These are phyloP conservation scores for Columba janthina DNA, from an alignment of 2,113 vertebrate genomes.

Conservation along the genomic window DNA sequence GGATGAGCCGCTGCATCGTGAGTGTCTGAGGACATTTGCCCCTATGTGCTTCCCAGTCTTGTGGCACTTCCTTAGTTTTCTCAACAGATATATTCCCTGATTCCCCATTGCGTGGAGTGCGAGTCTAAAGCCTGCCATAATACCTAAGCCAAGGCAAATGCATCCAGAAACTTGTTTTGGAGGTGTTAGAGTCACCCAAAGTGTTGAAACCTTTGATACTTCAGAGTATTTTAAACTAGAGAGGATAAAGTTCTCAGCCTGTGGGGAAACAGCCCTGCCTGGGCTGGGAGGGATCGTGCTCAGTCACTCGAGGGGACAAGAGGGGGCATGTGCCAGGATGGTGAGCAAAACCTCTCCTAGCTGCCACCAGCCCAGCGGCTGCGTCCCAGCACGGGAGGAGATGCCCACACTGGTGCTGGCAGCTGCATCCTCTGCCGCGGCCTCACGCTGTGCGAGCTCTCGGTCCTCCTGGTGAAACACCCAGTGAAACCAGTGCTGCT, in stretches of 20 bases:
- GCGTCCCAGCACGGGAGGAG: background rate
- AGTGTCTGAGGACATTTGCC: background rate
- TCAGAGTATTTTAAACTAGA: background rate
- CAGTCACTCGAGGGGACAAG: rapidly evolving
- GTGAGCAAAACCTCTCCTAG: background rate
- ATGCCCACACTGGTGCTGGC: background rate
- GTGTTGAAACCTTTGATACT: background rate
- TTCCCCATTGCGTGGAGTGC: rapidly evolving
- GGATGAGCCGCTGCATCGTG: background rate
- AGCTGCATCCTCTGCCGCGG: background rate
- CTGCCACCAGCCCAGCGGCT: background rate
- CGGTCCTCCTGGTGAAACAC: background rate
- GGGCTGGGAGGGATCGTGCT: rapidly evolving
- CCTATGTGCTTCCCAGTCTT: rapidly evolving
- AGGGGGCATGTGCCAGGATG: rapidly evolving
- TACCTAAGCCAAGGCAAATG: background rate
- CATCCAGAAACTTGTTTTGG: background rate
- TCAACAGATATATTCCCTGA: rapidly evolving
- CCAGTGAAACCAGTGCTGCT: rapidly evolving
- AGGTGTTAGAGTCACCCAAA: background rate
- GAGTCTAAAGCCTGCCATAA: background rate
- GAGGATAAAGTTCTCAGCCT: background rate
- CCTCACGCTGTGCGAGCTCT: background rate
- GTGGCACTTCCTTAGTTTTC: background rate
- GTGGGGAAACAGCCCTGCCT: background rate